Percentiles rank a stretch among this genome's conserved stretches.
phyloP scores from a whole-genome alignment of 2,888 invertebrate species.

The Drosophila barbarae region DNA sequence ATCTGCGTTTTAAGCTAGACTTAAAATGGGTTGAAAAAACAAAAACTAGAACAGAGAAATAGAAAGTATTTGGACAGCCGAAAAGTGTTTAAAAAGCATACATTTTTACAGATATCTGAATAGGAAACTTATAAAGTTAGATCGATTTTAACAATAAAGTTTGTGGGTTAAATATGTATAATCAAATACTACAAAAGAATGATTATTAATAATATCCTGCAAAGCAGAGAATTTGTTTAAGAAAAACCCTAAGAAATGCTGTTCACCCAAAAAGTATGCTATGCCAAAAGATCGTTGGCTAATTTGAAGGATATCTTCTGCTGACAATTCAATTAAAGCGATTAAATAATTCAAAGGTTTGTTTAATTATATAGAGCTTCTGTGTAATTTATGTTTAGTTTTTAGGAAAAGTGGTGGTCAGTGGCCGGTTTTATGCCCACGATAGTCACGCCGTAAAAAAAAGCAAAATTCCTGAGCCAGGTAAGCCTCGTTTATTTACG shows the following conservation, averaged over 20 bases:
- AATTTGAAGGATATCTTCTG: neutral
- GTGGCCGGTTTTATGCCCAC: slow-evolving; percentile 24
- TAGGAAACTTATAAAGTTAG: neutral
- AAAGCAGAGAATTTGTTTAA: neutral
- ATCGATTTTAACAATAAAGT: neutral
- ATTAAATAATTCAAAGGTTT: neutral
- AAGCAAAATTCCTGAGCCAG: slow-evolving; percentile 41
- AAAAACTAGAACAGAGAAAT: slow-evolving; percentile 11
- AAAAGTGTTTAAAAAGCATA: neutral
- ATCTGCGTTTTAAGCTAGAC: slow-evolving; percentile 33
- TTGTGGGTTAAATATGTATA: neutral
- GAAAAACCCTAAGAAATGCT: neutral
- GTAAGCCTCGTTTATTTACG: slow-evolving; percentile 61
- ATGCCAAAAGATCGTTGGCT: slow-evolving; percentile 1
- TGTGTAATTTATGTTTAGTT: neutral
- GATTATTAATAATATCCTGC: neutral
- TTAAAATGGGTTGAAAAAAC: neutral
- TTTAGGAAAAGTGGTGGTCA: slow-evolving; percentile 11
- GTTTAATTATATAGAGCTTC: neutral
- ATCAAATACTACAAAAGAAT: neutral
- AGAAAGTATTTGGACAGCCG: neutral
- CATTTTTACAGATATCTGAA: neutral
- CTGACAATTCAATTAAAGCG: slow-evolving; percentile 1
- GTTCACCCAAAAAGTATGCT: slow-evolving; percentile 69
- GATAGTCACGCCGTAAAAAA: slow-evolving; percentile 17